phyloP scores from a whole-genome alignment of 1,140 invertebrate species.

The Polypedilum pembai region DNA sequence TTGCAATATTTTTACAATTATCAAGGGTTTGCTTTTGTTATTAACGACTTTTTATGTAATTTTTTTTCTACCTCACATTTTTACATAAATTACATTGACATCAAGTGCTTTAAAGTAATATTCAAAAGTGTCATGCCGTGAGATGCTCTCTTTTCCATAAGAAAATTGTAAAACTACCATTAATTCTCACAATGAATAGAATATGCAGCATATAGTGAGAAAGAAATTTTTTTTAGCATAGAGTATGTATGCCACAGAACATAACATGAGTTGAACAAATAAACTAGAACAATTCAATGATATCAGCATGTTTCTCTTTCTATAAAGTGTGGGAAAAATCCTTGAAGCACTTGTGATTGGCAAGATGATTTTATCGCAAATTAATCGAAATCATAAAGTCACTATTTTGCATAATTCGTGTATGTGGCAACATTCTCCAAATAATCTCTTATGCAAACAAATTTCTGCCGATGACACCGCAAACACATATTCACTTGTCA shows the following conservation, averaged over 20 bases:
- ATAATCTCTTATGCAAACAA: too few species aligned
- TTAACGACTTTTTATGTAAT: not conserved
- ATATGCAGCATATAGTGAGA: not conserved
- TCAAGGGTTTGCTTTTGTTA: not conserved
- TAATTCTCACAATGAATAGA: not conserved
- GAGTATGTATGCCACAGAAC: not conserved
- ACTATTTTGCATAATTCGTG: too few species aligned
- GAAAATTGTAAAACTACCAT: not conserved
- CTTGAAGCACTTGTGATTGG: too few species aligned
- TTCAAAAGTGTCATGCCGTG: slow-evolving; percentile 11
- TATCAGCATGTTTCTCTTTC: not conserved
- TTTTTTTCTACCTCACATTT: not conserved
- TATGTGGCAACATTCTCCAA: too few species aligned
- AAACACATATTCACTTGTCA: too few species aligned
- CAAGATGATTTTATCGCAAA: too few species aligned
- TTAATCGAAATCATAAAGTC: too few species aligned
- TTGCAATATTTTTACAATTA: slow-evolving; percentile 19
- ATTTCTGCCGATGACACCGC: too few species aligned
- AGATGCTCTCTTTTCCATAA: not conserved
- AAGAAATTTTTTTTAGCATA: not conserved
- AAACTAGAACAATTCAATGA: slow-evolving; percentile 6
- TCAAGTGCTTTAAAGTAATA: not conserved
- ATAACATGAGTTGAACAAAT: not conserved
- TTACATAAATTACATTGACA: slow-evolving; percentile 3
- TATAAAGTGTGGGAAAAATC: too few species aligned